phyloP scores from a whole-genome alignment of 2,113 vertebrate species.

The Vulpes lagopus region DNA sequence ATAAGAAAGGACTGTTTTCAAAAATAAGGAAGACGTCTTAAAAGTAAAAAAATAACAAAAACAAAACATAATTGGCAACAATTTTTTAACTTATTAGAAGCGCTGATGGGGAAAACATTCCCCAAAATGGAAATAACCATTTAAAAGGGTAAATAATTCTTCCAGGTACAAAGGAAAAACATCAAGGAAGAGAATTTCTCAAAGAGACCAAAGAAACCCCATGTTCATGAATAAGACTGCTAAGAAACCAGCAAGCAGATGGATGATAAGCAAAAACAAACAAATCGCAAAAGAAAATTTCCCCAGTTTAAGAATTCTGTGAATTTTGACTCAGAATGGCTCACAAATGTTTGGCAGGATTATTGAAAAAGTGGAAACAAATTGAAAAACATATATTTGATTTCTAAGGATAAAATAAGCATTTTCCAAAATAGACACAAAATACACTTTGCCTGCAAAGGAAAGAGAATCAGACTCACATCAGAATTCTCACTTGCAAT shows the following conservation, averaged over 20 bases:
- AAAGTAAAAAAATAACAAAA: not conserved
- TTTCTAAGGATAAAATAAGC: slow-evolving; percentile 19
- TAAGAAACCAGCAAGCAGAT: not conserved
- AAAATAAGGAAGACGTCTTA: not conserved
- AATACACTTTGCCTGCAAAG: not conserved
- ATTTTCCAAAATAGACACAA: slow-evolving; percentile 26
- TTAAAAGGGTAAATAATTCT: not conserved
- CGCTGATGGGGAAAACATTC: not conserved
- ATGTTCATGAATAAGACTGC: not conserved
- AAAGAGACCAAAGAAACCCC: not conserved
- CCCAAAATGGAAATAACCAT: not conserved
- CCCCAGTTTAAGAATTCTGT: not conserved
- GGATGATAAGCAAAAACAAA: not conserved
- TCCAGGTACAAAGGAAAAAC: not conserved
- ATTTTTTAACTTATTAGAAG: not conserved
- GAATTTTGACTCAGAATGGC: not conserved
- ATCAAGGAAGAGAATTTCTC: not conserved
- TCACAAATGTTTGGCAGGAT: not conserved
- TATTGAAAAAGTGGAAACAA: slow-evolving; percentile 16
- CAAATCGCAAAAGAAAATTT: not conserved
- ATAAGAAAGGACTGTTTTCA: not conserved
- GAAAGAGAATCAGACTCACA: not conserved
- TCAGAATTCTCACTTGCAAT: not conserved
- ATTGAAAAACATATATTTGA: not conserved
- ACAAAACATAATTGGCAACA: not conserved